Base-by-base conservation (phyloP, 1,140 invertebrate species). In the Bradysia coprophila region DNA sequence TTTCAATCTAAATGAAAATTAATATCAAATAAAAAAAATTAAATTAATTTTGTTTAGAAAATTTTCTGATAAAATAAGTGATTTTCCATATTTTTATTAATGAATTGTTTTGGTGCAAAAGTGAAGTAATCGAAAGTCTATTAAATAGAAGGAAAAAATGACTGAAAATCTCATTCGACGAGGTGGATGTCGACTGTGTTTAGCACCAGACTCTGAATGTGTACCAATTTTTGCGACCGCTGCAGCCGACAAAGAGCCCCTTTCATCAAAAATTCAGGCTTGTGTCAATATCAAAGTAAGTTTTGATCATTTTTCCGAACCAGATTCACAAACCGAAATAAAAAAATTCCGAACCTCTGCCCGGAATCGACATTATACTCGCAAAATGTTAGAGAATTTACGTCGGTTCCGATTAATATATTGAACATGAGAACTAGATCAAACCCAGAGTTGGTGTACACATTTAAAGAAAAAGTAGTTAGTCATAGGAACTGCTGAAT, bases 241-340 rank as follows among this genome's bases (percentile, higher is more conserved):
- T 51, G 57, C 57, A 33, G 57, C 58, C 44, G 58, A 61, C 47
- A 60, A 59, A 50, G 57, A 61, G 48, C 55, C 58, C 37, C 42
- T 61, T 43, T 48, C 54, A 22, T 55, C 48, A 37, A 61, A 61
- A 53, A 61, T 61, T 46, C 49, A 54, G 40, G 55, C 56, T 42
- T 61, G 58, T 48, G 57, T 61, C 47, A 51, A 52, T 48, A 56
- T 61, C 43, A 60, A 60, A 56, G 58, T 61, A 44, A 59, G 57
- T 52, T 32, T n/a, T n/a, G n/a, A n/a, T n/a, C n/a, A n/a, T n/a
- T n/a, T n/a, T 15, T 13, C 23, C 2, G 8, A 9, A 31, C n/a
- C 28, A 9, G 28, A 31, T 31, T 31, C 28, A n/a, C n/a, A n/a
- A n/a, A 28, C 33, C 9, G 6, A 16, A 36, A 36, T 9, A 11